Conservation (phyloP, 2,113 vertebrate genomes). For the Ailurus styani region DNA sequence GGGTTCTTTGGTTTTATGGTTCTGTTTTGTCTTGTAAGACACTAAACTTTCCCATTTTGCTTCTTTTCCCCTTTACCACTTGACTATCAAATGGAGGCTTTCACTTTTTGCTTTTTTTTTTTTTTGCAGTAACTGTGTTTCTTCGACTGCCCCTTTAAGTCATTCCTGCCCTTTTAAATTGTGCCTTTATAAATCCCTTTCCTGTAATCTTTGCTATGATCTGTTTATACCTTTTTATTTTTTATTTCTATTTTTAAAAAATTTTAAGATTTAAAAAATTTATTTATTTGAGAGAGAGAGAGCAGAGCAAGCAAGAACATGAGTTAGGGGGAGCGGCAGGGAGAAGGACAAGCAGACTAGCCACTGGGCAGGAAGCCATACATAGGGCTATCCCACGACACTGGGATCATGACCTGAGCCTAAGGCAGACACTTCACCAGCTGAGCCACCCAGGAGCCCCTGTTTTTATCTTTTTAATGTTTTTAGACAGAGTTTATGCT, state of each 20-base stretch:
- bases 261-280: too few species aligned
- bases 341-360: too few species aligned
- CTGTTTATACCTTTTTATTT: neutral
- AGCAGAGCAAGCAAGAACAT: too few species aligned
- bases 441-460: neutral
- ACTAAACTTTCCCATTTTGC: neutral
- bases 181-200: neutral
- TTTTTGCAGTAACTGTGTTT: neutral
- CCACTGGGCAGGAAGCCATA: too few species aligned
- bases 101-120: neutral
- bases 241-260: too few species aligned
- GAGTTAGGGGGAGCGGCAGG: too few species aligned
- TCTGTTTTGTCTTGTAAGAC: neutral
- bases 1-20: neutral
- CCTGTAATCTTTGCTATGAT: neutral
- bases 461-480: neutral
- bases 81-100: neutral
- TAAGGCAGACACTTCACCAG: too few species aligned
- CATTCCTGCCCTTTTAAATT: neutral
- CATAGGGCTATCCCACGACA: too few species aligned
- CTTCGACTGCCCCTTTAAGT: neutral
- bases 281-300: too few species aligned
- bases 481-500: neutral
- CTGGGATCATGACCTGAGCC: too few species aligned
- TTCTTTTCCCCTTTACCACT: neutral